phyloP scores from a whole-genome alignment of 2,888 invertebrate species.

The Dryadula phaetusa region DNA sequence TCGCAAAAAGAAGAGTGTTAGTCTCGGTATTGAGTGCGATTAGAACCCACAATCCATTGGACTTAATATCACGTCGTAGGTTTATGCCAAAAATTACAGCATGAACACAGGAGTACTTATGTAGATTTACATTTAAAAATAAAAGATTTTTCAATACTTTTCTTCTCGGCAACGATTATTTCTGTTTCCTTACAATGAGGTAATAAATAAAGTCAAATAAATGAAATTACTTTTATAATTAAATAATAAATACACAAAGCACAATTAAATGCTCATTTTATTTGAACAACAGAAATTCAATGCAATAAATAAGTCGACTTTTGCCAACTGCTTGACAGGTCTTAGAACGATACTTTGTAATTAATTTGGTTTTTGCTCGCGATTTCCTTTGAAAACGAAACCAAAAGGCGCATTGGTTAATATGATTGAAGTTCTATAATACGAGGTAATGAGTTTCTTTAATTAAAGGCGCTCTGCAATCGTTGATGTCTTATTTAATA shows the following conservation, averaged over 20 bases:
- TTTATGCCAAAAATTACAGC: too few relatives aligned
- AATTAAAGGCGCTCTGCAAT: conserved; percentile 4
- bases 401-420: conserved; percentile 10
- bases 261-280: neutral
- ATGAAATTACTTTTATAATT: neutral
- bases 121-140: too few relatives aligned
- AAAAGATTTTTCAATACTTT: too few relatives aligned
- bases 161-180: too few relatives aligned
- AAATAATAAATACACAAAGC: neutral
- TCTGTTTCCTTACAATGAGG: neutral
- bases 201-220: neutral
- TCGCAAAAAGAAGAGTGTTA: too few relatives aligned
- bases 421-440: conserved; percentile 22
- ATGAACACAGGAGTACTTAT: too few relatives aligned
- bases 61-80: too few relatives aligned
- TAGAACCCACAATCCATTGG: too few relatives aligned
- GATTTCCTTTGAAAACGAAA: conserved; percentile 16
- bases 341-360: conserved; percentile 21
- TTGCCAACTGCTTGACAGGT: conserved; percentile 10
- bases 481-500: conserved; percentile 4
- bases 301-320: conserved; percentile 14
- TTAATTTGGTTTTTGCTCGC: conserved; percentile 22
- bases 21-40: too few relatives aligned
- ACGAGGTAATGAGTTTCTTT: conserved; percentile 17
- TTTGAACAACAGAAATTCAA: conserved; percentile 16